Percentiles rank a stretch among this genome's conserved stretches.
phyloP scores from a whole-genome alignment of 2,113 vertebrate species.

The Tychaedon coryphoeus region DNA sequence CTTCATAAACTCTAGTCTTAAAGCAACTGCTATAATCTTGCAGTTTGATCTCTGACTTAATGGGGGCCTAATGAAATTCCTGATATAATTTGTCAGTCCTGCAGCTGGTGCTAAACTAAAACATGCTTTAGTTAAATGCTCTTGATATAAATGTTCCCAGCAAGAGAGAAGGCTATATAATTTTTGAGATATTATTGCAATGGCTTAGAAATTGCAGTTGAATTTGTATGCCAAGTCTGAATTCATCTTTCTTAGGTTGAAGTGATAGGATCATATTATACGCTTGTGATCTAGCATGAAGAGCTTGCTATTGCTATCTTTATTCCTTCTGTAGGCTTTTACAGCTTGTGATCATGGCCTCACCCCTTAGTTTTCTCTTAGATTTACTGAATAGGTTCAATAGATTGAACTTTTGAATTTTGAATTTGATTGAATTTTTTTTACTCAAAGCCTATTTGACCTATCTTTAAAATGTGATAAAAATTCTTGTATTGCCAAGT shows the following conservation, averaged over 20 bases:
- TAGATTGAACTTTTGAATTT: background rate
- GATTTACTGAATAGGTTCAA: background rate
- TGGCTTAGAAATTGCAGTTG: background rate
- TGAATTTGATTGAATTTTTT: too few relatives aligned
- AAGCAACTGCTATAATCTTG: background rate
- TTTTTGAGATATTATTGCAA: background rate
- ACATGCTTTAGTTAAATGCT: background rate
- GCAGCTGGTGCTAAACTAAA: background rate
- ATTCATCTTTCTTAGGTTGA: background rate
- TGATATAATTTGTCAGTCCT: background rate
- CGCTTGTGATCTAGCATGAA: background rate
- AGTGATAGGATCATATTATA: background rate
- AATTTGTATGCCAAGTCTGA: background rate
- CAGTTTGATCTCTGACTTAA: background rate
- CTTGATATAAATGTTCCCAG: background rate
- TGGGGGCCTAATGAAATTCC: background rate
- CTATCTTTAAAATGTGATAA: background rate
- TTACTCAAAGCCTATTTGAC: background rate
- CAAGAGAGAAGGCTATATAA: background rate
- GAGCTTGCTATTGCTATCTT: background rate
- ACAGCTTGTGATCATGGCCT: background rate
- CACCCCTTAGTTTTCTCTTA: background rate
- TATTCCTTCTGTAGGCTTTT: background rate
- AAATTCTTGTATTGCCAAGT: background rate
- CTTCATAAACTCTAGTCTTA: background rate